A percentile compares a stretch with the other conserved stretches of the same genome.
Evolutionary conservation across 2,888 invertebrate genomes (phyloP).

Genomic region (Ephialtes manifestator): DNA sequence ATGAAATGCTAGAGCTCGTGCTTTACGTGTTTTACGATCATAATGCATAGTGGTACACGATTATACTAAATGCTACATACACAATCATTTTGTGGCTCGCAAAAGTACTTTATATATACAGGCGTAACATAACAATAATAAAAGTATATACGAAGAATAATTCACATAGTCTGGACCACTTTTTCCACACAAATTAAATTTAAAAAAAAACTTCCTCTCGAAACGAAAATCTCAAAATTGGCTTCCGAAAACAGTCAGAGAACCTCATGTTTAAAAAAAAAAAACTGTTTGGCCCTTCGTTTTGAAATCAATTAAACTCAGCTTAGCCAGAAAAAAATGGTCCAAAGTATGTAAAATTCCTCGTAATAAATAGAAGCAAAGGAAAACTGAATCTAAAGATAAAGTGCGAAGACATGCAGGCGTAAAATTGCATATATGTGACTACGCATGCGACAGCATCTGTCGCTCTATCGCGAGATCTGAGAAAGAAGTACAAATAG

Average conservation of each 20-base stretch:
- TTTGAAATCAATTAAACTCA: neutral
- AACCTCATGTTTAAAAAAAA: too few relatives aligned
- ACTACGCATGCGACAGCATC: conserved; percentile 56
- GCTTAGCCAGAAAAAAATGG: neutral
- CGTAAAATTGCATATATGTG: conserved; percentile 43
- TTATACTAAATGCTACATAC: conserved; percentile 36
- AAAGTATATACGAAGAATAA: neutral
- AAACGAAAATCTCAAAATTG: neutral
- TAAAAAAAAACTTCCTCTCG: neutral
- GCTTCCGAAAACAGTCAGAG: too few relatives aligned
- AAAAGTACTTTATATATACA: neutral
- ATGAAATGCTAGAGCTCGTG: conserved; percentile 29
- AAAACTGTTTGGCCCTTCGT: too few relatives aligned
- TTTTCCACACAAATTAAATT: neutral
- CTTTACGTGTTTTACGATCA: conserved; percentile 19
- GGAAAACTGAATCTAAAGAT: conserved; percentile 68
- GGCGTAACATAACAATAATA: neutral
- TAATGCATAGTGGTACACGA: conserved; percentile 29
- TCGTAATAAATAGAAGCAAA: conserved; percentile 48
- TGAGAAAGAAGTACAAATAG: conserved; percentile 24
- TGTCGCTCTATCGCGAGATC: conserved; percentile 34
- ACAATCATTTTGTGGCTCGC: conserved; percentile 8
- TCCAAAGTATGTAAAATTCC: neutral
- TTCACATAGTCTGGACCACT: conserved; percentile 5
- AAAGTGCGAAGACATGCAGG: conserved; percentile 52